Percentiles rank a stretch among this genome's conserved stretches.
Conservation (phyloP, 2,113 vertebrate species). For the Phocoena phocoena region DNA sequence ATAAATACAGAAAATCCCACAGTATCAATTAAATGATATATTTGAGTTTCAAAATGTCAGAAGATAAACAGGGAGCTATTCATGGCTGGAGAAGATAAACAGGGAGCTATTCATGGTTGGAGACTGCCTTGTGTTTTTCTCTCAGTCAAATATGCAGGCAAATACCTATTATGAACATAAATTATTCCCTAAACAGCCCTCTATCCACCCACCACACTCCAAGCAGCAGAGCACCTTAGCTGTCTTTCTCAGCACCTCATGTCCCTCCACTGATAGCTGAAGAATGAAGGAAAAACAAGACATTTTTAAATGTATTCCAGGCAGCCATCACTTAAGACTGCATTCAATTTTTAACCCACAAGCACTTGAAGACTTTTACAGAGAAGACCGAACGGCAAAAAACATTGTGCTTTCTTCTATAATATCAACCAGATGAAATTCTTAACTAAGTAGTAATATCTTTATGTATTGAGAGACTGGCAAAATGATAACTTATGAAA, state of each 20-base stretch:
- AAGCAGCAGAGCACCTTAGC: not conserved
- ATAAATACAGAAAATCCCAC: conserved; percentile 42
- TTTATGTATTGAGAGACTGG: not conserved
- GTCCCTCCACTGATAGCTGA: not conserved
- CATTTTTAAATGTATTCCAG: not conserved
- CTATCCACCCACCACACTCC: not conserved
- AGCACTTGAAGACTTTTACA: conserved; percentile 46
- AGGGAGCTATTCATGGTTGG: not conserved
- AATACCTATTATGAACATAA: not conserved
- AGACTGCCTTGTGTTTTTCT: not conserved
- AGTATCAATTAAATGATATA: conserved; percentile 34
- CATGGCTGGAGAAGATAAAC: not conserved
- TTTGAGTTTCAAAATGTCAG: conserved; percentile 51
- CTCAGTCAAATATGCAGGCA: not conserved
- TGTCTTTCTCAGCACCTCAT: not conserved
- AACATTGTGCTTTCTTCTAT: conserved; percentile 63
- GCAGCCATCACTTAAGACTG: not conserved
- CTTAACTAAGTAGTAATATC: not conserved
- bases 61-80: not conserved
- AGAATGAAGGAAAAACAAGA: not conserved
- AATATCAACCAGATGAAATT: conserved; percentile 17
- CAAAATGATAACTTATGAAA: conserved; percentile 56
- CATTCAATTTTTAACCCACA: conserved; percentile 47
- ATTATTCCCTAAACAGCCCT: not conserved
- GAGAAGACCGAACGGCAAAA: conserved; percentile 43